Conservation (phyloP, 2,113 vertebrate species). For the Atherinomorus stipes region DNA sequence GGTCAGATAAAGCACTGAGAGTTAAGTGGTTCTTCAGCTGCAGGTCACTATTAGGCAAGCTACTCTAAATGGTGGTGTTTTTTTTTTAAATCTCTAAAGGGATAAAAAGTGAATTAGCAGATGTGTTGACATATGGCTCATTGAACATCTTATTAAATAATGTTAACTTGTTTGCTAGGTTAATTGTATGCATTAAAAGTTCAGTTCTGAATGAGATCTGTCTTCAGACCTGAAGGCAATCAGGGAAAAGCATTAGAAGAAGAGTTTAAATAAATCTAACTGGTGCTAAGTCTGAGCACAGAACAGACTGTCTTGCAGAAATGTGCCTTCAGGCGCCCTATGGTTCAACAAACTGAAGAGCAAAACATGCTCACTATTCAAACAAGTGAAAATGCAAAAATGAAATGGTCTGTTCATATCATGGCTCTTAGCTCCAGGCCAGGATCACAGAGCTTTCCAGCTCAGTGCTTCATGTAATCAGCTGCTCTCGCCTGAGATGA, state of each 20-base stretch:
- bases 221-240: conserved; percentile 10
- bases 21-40: conserved; percentile 42
- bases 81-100: conserved; percentile 17
- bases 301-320: conserved; percentile 1
- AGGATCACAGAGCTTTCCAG: conserved; percentile 65
- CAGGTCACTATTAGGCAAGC: conserved; percentile 30
- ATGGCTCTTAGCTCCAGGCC: conserved; percentile 59
- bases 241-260: background rate
- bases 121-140: conserved; percentile 30
- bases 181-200: conserved; percentile 29
- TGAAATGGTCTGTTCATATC: conserved; percentile 42
- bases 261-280: conserved; percentile 11
- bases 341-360: conserved; percentile 30
- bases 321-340: conserved; percentile 23
- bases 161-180: conserved; percentile 27
- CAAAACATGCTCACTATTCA: conserved; percentile 30
- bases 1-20: conserved; percentile 28
- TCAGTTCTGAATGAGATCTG: conserved; percentile 4
- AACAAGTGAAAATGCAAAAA: conserved; percentile 62
- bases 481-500: conserved; percentile 52
- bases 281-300: background rate
- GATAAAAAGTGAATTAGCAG: conserved; percentile 34
- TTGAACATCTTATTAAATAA: conserved; percentile 24
- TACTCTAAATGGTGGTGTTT: conserved; percentile 7
- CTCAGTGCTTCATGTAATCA: conserved; percentile 62